Percentiles rank a stretch among this genome's conserved stretches.
Conservation (phyloP, 1,140 invertebrate species). For the Ceratosolen fusciceps region DNA sequence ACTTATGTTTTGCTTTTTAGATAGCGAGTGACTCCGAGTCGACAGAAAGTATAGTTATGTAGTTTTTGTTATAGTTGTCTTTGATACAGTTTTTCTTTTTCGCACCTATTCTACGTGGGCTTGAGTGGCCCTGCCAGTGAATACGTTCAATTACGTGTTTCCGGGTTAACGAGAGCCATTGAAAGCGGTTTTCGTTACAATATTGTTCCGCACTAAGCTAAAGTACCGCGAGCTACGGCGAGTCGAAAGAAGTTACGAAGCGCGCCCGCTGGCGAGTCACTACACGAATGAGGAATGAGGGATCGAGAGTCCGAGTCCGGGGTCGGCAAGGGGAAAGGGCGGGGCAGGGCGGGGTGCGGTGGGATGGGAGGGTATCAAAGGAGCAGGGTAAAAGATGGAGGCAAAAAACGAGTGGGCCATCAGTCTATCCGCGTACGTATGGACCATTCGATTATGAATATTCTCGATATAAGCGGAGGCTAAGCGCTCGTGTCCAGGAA, state of each 20-base stretch:
- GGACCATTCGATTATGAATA: no score
- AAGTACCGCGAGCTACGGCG: background rate
- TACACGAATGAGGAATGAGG: no score
- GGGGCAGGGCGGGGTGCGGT: background rate
- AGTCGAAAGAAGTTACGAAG: background rate
- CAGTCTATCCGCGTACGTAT: no score
- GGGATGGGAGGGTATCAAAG: no score
- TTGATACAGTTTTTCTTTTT: constrained; percentile 38
- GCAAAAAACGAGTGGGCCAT: background rate
- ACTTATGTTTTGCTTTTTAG: background rate
- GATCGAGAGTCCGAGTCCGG: no score
- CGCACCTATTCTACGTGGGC: constrained; percentile 20
- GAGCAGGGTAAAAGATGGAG: background rate
- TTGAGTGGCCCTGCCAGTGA: constrained; percentile 6
- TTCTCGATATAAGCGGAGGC: no score
- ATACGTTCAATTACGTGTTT: constrained; percentile 48
- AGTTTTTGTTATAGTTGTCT: constrained; percentile 39
- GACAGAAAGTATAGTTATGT: no score
- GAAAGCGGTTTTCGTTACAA: constrained; percentile 40
- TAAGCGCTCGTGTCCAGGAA: no score
- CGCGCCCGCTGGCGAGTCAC: no score
- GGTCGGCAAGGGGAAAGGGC: background rate
- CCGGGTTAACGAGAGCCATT: constrained; percentile 50
- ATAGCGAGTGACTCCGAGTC: constrained; percentile 33
- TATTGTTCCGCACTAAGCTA: constrained; percentile 5